Evolutionary conservation across 2,888 invertebrate genomes (phyloP), one percentile per base, ranked within the genome.

Genomic region (Polyommatus iphigenia): DNA sequence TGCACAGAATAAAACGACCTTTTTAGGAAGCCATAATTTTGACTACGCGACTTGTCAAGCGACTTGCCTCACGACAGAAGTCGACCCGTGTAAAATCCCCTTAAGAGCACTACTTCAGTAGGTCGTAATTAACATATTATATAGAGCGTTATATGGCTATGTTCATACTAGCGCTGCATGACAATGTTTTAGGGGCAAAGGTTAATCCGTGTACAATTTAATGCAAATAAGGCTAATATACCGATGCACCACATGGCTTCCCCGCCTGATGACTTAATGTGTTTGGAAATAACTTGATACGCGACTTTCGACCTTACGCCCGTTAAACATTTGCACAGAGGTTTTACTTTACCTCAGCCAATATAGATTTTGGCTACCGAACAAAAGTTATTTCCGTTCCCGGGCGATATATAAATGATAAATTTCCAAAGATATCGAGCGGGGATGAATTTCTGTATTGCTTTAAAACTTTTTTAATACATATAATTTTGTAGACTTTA

Each of bases 201-300:
- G 29, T 79, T 77, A 79, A 79, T 79, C 80, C 83, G 85, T 86
- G 87, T 88, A 89, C 88, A 91, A 90, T 91, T 89, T 86, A 86
- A 92, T 92, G 88, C 87, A 90, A 91, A 92, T 91, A 87, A 85
- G 84, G 82, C 84, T 88, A 88, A 88, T 87, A 88, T 85, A 81
- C 41, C 71, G 62, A 54, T 77, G 78, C 46, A 77, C 81, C 79
- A 82, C 81, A 78, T 79, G 82, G 78, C 80, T 81, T 82, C 78
- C 80, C 78, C 79, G 79, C 80, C 80, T 80, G 82, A 85, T 84
- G 83, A 84, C 84, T 87, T 85, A 85, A 84, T 85, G 83, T 79
- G 73, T 82, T 82, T 84, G 85, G 86, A 87, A 87, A 87, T 83
- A 83, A 84, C 86, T 85, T 7, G 50, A 77, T 62, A 73, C 72